phyloP scores from a whole-genome alignment of 2,888 invertebrate genomes.

The Thalpophila matura region DNA sequence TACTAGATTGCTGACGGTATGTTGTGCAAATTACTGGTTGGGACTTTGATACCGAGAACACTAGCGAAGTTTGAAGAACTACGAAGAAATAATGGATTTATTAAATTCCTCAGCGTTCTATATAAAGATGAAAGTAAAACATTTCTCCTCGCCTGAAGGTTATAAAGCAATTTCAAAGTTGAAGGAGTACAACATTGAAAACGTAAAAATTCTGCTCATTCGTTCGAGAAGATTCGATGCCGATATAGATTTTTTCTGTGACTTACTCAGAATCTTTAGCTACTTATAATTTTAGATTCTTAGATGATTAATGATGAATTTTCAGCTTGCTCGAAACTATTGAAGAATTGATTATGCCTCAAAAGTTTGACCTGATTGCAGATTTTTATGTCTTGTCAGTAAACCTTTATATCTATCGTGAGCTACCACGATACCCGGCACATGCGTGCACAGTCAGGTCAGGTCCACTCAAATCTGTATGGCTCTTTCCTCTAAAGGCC shows the following conservation, averaged over 20 bases:
- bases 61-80: constrained; percentile 2
- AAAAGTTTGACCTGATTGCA: neutral
- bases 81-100: constrained; percentile 11
- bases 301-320: neutral
- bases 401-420: too few relatives aligned
- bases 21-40: constrained; percentile 22
- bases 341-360: neutral
- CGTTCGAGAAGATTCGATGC: constrained; percentile 16
- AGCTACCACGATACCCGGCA: too few relatives aligned
- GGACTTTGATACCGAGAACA: constrained; percentile 32
- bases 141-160: constrained; percentile 19
- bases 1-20: constrained; percentile 34
- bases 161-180: constrained; percentile 29
- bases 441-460: too few relatives aligned
- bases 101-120: constrained; percentile 28
- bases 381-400: constrained; percentile 1
- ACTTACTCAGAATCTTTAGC: neutral
- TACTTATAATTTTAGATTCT: neutral
- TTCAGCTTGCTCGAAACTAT: neutral
- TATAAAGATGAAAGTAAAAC: neutral
- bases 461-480: too few relatives aligned
- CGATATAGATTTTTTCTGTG: neutral
- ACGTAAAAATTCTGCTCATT: neutral
- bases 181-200: constrained; percentile 13
- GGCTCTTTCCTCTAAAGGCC: too few relatives aligned